Evolutionary conservation across 2,888 invertebrate species (phyloP).

Genomic region (Tinea pellionella): DNA sequence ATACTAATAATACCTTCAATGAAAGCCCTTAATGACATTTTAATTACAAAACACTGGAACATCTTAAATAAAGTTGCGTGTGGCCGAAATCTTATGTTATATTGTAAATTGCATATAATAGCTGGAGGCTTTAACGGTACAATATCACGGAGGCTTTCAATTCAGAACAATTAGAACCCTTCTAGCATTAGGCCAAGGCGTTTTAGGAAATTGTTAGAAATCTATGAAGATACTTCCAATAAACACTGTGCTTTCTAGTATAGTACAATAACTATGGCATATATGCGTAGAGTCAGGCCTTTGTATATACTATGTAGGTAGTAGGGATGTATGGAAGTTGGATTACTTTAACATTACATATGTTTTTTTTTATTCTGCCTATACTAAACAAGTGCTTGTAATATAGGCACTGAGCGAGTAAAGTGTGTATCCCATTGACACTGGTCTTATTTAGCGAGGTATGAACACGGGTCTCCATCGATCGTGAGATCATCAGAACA

Average conservation of each 20-base stretch:
- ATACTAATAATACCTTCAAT: not conserved
- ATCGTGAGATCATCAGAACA: too few relatives aligned
- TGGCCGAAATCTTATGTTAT: not conserved
- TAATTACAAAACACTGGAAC: not conserved
- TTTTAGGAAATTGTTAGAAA: not conserved
- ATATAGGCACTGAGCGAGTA: too few relatives aligned
- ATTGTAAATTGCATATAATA: not conserved
- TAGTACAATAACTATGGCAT: not conserved
- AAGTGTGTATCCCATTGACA: too few relatives aligned
- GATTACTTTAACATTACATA: too few relatives aligned
- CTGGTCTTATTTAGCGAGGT: too few relatives aligned
- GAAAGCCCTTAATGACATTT: not conserved
- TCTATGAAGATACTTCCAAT: too few relatives aligned
- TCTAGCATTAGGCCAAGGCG: not conserved
- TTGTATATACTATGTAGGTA: too few relatives aligned
- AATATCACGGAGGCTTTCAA: not conserved
- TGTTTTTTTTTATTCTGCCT: too few relatives aligned
- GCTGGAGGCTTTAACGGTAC: not conserved
- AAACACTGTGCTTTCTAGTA: not conserved
- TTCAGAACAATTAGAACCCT: conserved; percentile 7
- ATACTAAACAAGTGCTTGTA: too few relatives aligned
- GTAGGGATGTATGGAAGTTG: too few relatives aligned
- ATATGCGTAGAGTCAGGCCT: too few relatives aligned
- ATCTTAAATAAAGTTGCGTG: not conserved
- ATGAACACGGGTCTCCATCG: too few relatives aligned